phyloP scores from a whole-genome alignment of 2,797 vertebrate genomes.

The Periophthalmus magnuspinnatus region DNA sequence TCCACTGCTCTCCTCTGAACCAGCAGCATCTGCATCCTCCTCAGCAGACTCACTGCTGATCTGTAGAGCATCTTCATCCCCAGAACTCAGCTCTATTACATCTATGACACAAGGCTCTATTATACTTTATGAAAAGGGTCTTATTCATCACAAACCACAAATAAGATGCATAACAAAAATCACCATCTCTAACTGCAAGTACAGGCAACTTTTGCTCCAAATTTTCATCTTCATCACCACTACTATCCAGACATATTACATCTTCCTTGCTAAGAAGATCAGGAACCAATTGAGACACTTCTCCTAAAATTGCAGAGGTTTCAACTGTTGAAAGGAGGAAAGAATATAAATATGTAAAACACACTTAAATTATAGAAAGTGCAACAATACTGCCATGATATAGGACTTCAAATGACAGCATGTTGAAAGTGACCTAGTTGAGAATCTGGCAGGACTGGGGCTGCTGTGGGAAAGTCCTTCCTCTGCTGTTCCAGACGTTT shows the following conservation, averaged over 20 bases:
- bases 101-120: conserved; percentile 67
- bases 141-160: background rate
- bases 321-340: conserved; percentile 75
- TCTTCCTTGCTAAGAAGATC: conserved; percentile 84
- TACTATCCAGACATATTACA: conserved; percentile 95
- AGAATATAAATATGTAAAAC: conserved; percentile 10
- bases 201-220: conserved; percentile 46
- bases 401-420: background rate
- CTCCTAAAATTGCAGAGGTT: conserved; percentile 82
- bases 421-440: conserved; percentile 80
- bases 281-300: conserved; percentile 81
- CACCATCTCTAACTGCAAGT: conserved; percentile 68
- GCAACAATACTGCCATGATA: background rate
- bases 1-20: conserved; percentile 90
- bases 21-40: conserved; percentile 79
- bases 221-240: conserved; percentile 85
- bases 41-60: conserved; percentile 91
- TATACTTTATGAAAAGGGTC: conserved; percentile 12
- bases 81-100: conserved; percentile 96
- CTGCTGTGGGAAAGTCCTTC: conserved; percentile 87
- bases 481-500: conserved; percentile 95
- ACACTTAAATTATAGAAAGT: background rate
- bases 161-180: background rate
- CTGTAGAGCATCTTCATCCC: conserved; percentile 90
- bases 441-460: conserved; percentile 77